These are phyloP conservation scores for Lepidocyrtinus sp. DNA, from an alignment of 2,888 invertebrate genomes.

Conservation along the genomic window DNA sequence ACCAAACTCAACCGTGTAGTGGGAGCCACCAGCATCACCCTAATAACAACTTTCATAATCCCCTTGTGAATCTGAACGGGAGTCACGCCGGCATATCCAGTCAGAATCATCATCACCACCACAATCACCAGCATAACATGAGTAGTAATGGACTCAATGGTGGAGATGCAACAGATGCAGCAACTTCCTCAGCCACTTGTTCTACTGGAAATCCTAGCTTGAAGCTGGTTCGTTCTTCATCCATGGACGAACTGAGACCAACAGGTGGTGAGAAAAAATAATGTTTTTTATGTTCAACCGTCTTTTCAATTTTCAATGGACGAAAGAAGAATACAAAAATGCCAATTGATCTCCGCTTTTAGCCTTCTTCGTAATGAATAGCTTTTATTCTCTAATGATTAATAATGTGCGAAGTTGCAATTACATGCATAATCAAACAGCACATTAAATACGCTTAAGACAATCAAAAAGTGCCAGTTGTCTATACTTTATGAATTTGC, in stretches of 20 bases:
- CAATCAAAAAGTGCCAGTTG: no score
- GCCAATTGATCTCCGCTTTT: no score
- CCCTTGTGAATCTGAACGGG: slow-evolving; percentile 34
- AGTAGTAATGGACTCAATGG: slow-evolving; percentile 17
- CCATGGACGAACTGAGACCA: slow-evolving; percentile 69
- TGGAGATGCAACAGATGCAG: background rate
- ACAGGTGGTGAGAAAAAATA: slow-evolving; percentile 62
- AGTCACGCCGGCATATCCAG: slow-evolving; percentile 39
- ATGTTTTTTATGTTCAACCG: background rate
- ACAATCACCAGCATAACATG: slow-evolving; percentile 25
- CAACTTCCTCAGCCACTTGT: slow-evolving; percentile 31
- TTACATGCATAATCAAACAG: no score
- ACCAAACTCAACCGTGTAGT: background rate
- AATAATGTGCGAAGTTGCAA: no score
- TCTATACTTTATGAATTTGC: no score
- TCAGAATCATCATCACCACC: slow-evolving; percentile 26
- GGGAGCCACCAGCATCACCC: slow-evolving; percentile 18
- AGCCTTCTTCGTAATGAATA: no score
- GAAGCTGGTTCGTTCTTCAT: slow-evolving; percentile 62
- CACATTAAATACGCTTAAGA: no score
- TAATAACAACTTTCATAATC: slow-evolving; percentile 33
- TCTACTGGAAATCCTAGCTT: slow-evolving; percentile 21
- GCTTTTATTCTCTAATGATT: no score
- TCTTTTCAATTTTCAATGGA: background rate
- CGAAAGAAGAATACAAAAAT: no score